These are phyloP conservation scores for Hemichromis elongatus DNA, from an alignment of 2,113 vertebrate genomes.

Conservation along the genomic window DNA sequence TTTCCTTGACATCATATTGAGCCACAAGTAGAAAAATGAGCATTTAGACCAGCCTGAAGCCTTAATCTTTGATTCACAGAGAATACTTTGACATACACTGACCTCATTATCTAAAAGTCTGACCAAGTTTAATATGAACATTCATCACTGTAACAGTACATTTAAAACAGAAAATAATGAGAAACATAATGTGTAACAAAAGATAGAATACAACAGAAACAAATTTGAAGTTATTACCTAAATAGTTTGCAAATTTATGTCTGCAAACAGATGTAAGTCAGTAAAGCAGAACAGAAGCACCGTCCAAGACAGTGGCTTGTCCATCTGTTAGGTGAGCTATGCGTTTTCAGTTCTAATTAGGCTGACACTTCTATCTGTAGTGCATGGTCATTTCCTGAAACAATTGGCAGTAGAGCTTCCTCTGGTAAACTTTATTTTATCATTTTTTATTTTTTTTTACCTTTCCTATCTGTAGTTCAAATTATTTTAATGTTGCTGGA, in stretches of 20 bases:
- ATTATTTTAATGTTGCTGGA: not conserved
- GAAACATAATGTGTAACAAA: not conserved
- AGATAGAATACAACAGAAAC: not conserved
- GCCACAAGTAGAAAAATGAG: not conserved
- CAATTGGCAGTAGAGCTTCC: slow-evolving; percentile 1
- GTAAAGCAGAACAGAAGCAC: slow-evolving; percentile 3
- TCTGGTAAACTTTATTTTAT: not conserved
- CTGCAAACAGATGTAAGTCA: not conserved
- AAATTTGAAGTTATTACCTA: not conserved
- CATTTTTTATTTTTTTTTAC: not conserved
- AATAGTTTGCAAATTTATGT: not conserved
- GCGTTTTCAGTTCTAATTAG: slow-evolving; percentile 27
- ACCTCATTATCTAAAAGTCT: not conserved
- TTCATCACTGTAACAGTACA: not conserved
- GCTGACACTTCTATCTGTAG: slow-evolving; percentile 30
- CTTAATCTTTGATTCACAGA: not conserved
- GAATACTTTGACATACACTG: not conserved
- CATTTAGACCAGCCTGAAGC: not conserved
- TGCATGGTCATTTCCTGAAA: slow-evolving; percentile 38
- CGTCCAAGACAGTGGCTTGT: slow-evolving; percentile 14
- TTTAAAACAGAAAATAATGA: not conserved
- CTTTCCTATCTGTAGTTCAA: not conserved
- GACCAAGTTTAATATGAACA: not conserved
- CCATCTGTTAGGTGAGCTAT: slow-evolving; percentile 19
- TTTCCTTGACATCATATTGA: not conserved